Evolutionary conservation across 2,888 invertebrate species (phyloP), one percentile per base, ranked within the genome.

Genomic region (Drosophila siamana): DNA sequence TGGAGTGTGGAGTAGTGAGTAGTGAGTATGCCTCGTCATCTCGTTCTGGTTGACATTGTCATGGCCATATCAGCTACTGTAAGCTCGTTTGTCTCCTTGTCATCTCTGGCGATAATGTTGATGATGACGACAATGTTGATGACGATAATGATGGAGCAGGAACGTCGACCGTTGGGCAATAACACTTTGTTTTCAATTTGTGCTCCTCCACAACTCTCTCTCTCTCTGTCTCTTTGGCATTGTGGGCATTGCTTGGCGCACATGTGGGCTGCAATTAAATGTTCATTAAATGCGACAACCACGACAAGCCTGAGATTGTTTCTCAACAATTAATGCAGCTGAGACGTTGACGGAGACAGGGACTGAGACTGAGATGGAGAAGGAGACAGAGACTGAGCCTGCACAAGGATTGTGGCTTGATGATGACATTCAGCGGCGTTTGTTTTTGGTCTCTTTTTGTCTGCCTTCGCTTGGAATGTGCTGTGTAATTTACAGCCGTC

Each of bases 271-370:
- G 65, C 87, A 87, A 87, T 87, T 87, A 87, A 86, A 86, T 83
- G 86, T 72, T 85, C 83, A 86, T 86, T 88, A 87, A 88, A 85
- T 80, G 78, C 79, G 74, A 77, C 87, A 85, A 72, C 67, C 59
- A 67, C 80, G 78, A 74, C 81, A 75, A 67, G 75, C 60, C 70
- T 28, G 59, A 73, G 75, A 84, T 81, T 74, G 69, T 76, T 73
- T 72, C 79, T 51, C 78, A 74, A 65, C 80, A 85, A 84, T 84
- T 85, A 84, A 80, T 66, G 64, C 68, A 26, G 54, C 52, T 22
- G 48, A 22, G 44, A 52, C 22, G 46, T 28, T 6, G 19, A 9
- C 13, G 13, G n/a, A 40, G 41, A n/a, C 52, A 11, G 0, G 4
- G n/a, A 16, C 26, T 15, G 0, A 26, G 43, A 51, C 26, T 52